Conservation (phyloP, 2,888 invertebrate genomes). For the Labia minor region DNA sequence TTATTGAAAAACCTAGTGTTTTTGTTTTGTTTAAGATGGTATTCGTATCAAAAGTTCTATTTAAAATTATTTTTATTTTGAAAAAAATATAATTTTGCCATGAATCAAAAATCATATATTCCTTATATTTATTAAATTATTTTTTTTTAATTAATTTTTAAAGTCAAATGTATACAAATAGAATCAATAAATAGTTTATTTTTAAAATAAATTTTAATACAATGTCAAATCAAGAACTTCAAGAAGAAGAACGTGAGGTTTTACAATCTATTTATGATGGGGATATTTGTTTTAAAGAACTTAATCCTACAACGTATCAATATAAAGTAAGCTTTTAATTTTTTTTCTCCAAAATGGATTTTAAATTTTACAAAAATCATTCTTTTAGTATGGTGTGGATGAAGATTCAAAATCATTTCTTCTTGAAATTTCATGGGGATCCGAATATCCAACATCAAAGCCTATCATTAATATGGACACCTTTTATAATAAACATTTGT, state of each 20-base stretch:
- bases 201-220: too few relatives aligned
- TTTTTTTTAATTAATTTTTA: background rate
- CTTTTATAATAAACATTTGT: slow-evolving; percentile 90
- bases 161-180: background rate
- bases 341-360: slow-evolving; percentile 21
- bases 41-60: background rate
- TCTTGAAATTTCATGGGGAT: slow-evolving; percentile 77
- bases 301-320: slow-evolving; percentile 68
- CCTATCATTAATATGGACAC: slow-evolving; percentile 77
- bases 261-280: slow-evolving; percentile 89
- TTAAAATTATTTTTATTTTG: background rate
- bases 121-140: background rate
- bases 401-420: slow-evolving; percentile 70
- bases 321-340: too few relatives aligned
- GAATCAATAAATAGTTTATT: background rate
- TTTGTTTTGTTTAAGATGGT: background rate
- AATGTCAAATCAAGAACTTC: slow-evolving; percentile 56
- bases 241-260: slow-evolving; percentile 82
- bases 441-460: slow-evolving; percentile 71
- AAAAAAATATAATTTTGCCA: background rate
- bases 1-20: background rate
- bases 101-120: background rate
- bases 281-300: slow-evolving; percentile 72
- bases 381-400: slow-evolving; percentile 66
- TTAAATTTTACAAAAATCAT: slow-evolving; percentile 16